Conservation (phyloP, 2,888 invertebrate species). For the Hololepta plana region DNA sequence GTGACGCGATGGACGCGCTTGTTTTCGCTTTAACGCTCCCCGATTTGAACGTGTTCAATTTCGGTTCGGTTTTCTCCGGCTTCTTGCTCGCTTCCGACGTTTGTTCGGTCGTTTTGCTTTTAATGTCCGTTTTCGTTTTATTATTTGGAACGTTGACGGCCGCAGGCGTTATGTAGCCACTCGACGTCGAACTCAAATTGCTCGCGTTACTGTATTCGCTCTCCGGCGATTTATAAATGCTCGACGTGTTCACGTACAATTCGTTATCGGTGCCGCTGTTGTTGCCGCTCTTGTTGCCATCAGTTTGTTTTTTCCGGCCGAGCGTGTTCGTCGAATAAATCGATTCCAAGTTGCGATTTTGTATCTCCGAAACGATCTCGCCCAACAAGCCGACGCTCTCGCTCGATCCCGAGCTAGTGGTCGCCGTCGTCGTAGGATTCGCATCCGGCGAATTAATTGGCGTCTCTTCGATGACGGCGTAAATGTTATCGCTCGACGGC, state of each 20-base stretch:
- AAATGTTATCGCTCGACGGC: slow-evolving; percentile 53
- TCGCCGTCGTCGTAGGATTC: slow-evolving; percentile 26
- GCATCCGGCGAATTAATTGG: slow-evolving; percentile 28
- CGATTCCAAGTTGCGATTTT: slow-evolving; percentile 69
- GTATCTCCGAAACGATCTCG: slow-evolving; percentile 77
- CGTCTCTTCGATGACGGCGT: slow-evolving; percentile 71
- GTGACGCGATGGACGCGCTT: too few species aligned
- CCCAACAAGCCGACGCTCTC: slow-evolving; percentile 64
- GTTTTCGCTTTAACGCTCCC: background rate
- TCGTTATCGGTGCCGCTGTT: slow-evolving; percentile 16
- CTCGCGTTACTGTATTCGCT: slow-evolving; percentile 44
- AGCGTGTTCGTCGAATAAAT: slow-evolving; percentile 68
- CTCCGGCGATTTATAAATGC: slow-evolving; percentile 32
- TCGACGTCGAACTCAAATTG: slow-evolving; percentile 31
- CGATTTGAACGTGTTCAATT: slow-evolving; percentile 8
- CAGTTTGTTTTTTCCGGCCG: slow-evolving; percentile 31
- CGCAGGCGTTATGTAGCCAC: slow-evolving; percentile 56
- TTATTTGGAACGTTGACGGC: slow-evolving; percentile 45
- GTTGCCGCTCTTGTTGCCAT: slow-evolving; percentile 17
- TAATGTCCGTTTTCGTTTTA: slow-evolving; percentile 3
- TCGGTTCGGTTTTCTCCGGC: slow-evolving; percentile 9
- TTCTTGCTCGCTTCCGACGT: slow-evolving; percentile 3
- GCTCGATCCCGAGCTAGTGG: slow-evolving; percentile 32
- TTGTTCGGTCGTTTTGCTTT: too few species aligned
- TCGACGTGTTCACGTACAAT: slow-evolving; percentile 42